Percentiles rank a stretch among this genome's conserved stretches.
Evolutionary conservation across 2,113 vertebrate genomes (phyloP).

Genomic region (Illadopsis cleaveri): DNA sequence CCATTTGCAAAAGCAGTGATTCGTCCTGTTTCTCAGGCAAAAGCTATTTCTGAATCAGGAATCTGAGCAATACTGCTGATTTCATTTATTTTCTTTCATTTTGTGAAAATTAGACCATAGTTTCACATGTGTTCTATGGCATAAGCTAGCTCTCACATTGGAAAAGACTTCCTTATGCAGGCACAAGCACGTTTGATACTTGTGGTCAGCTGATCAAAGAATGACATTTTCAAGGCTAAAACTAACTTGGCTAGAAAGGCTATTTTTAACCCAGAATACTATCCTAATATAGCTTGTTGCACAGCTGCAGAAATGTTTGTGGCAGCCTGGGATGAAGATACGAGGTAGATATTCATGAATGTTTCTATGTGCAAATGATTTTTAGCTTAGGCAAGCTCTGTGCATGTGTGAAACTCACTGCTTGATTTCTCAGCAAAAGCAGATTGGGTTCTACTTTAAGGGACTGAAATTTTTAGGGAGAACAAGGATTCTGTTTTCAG

Average conservation of each 20-base stretch:
- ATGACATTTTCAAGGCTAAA: background rate
- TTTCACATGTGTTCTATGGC: background rate
- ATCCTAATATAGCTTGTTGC: slow-evolving; percentile 1
- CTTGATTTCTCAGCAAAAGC: background rate
- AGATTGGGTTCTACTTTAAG: background rate
- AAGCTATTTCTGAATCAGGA: background rate
- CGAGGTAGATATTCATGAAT: background rate
- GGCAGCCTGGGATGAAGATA: background rate
- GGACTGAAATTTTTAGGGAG: background rate
- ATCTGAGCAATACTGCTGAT: background rate
- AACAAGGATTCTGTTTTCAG: background rate
- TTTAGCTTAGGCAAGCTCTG: background rate
- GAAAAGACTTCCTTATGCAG: background rate
- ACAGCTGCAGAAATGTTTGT: slow-evolving; percentile 24
- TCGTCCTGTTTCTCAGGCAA: background rate
- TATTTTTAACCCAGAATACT: slow-evolving; percentile 1
- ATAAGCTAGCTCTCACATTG: background rate
- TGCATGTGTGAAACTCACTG: background rate
- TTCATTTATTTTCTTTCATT: background rate
- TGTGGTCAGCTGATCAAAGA: background rate
- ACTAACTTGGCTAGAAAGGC: background rate
- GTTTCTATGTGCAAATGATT: background rate
- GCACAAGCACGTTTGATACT: background rate
- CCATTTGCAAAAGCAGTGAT: background rate
- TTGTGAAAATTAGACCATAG: background rate